phyloP scores from a whole-genome alignment of 2,113 vertebrate genomes.

The Camelus bactrianus region DNA sequence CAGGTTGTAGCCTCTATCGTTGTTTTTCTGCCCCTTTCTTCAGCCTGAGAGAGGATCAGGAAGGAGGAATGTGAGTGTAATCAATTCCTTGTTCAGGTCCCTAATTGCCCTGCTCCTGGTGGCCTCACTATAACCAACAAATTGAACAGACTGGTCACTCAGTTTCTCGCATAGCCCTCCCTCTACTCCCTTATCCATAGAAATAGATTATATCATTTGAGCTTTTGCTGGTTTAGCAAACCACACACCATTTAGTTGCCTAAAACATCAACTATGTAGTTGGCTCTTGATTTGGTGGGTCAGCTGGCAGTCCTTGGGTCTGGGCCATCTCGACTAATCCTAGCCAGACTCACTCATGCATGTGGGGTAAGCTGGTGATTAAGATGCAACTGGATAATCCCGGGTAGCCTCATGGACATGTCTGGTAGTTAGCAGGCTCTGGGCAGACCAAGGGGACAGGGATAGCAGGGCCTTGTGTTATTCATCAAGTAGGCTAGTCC shows the following conservation, averaged over 20 bases:
- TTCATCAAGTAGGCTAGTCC: too few relatives aligned
- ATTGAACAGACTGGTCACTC: too few relatives aligned
- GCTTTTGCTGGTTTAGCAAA: neutral
- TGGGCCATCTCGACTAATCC: neutral
- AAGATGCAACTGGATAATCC: too few relatives aligned
- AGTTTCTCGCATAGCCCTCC: rapidly evolving
- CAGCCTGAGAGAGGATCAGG: neutral
- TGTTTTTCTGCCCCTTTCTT: neutral
- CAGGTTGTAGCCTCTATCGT: rapidly evolving
- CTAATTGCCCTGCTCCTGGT: neutral
- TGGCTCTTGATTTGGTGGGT: neutral
- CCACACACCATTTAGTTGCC: neutral
- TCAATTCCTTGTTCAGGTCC: neutral
- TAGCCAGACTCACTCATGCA: neutral
- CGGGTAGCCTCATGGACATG: neutral
- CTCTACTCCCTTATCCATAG: neutral
- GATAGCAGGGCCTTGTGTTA: too few relatives aligned
- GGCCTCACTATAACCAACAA: neutral
- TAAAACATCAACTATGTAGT: neutral
- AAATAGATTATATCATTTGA: neutral
- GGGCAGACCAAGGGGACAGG: neutral
- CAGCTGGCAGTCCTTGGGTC: neutral
- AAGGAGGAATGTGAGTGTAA: neutral
- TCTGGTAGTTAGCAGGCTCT: neutral
- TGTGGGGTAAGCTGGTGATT: neutral